Base-by-base conservation (phyloP, 2,113 vertebrate genomes). In the Platichthys flesus region DNA sequence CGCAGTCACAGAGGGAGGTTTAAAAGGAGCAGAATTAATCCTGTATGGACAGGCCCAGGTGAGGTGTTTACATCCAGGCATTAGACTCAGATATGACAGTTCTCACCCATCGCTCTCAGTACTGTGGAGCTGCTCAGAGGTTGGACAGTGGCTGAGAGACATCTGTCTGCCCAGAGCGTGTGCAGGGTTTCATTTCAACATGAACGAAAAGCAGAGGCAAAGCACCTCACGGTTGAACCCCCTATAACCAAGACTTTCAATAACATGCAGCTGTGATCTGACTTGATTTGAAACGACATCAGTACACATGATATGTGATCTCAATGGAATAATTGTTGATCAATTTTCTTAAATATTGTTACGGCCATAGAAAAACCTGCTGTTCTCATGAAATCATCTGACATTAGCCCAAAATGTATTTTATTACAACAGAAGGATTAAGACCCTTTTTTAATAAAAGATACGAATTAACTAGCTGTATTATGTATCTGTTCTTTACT, bases 51-150 rank as follows among this genome's bases (percentile, higher is more conserved):
- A 92, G 79, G 94, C 90, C 91, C 79, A 0, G 77, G 49, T 69
- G 85, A 88, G 87, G 70, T 93, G 93, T 94, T 95, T 95, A 93
- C 91, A 93, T 93, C 82, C 78, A 91, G 64, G 78, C 78, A 89
- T 93, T 91, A 90, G 76, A 90, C 72, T 82, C 54, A 74, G 73
- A 75, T 31, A 42, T 42, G 70, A 58, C 0, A 56, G 88, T 91
- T 93, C 91, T 90, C 92, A 93, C 91, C 93, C 90, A 87, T 81
- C 66, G 56, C 82, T 81, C 60, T 78, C 62, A 83, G 71, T 65
- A 77, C 74, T 58, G 66, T 62, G 55, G 74, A 85, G 81, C 86
- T 89, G 86, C 82, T 84, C 15, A 76, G 67, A 77, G 63, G 52
- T 64, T 77, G 86, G 69, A 90, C 57, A 64, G 67, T 64, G 62